Percentiles rank a stretch among this genome's conserved stretches.
Conservation (phyloP, 2,888 invertebrate species). For the Pyrrhosoma nymphula region DNA sequence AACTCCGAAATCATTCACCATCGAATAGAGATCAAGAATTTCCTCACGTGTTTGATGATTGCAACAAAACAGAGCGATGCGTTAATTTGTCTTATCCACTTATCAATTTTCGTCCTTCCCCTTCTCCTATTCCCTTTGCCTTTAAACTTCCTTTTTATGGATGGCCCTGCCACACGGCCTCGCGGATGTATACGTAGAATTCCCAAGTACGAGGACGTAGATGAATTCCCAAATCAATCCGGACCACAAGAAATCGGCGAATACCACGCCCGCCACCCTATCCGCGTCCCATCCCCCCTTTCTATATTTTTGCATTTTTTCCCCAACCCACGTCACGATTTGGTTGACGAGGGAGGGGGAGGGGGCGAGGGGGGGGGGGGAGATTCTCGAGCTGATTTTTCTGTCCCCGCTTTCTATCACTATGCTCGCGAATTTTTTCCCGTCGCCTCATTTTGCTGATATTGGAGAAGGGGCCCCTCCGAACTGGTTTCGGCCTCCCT, state of each 20-base stretch:
- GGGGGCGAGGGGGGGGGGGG: background rate
- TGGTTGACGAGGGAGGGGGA: no score
- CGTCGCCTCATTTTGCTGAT: background rate
- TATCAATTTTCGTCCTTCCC: no score
- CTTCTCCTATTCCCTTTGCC: no score
- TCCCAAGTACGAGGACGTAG: no score
- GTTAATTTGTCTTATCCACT: no score
- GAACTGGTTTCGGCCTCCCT: background rate
- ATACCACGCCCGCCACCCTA: background rate
- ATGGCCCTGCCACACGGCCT: no score
- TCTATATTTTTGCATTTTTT: background rate
- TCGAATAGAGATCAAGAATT: no score
- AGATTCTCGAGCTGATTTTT: background rate
- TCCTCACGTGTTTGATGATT: no score
- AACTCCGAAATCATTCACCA: background rate
- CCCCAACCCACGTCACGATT: background rate
- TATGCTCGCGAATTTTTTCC: background rate
- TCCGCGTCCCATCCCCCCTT: background rate
- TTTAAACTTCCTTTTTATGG: no score
- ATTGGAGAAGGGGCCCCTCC: background rate
- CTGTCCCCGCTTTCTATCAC: background rate
- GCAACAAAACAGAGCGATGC: no score
- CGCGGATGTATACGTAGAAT: no score
- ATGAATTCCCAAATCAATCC: background rate
- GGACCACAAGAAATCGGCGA: background rate